Base-by-base conservation (phyloP, 2,888 invertebrate species). In the Drosophila quinaria region DNA sequence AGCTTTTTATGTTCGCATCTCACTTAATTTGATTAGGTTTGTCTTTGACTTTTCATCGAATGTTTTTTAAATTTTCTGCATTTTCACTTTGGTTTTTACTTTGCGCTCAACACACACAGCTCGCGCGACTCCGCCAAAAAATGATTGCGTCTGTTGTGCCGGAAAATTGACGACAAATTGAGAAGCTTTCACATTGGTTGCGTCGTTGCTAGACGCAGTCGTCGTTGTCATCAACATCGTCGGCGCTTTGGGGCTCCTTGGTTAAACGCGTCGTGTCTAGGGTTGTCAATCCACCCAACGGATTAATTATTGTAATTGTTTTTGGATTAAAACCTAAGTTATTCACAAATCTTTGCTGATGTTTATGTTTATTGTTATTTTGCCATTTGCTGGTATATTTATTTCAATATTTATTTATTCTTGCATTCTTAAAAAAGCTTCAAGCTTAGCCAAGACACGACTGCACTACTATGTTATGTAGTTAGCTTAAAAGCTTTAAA, bases 141-240 rank as follows among this genome's bases (percentile, higher is more conserved):
- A 49, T 72, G 68, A 88, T 90, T 84, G 85, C 91, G 91, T 91
- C 91, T 91, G 87, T 91, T 91, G 85, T 91, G 90, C 91, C 91
- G 91, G 91, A 91, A 91, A 91, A 91, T 86, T 86, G 76, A 89
- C 91, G 90, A 91, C 89, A 85, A 86, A 89, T 89, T 88, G 86
- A 79, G 84, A 61, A 75, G 80, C 90, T 85, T 87, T 83, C 70
- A 69, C 79, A 31, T 81, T 71, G 80, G 81, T 65, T 78, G 76
- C 72, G 69, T 74, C 78, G 81, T 64, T 80, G 79, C 66, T 67
- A 65, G 66, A 67, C 66, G 81, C 83, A 80, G 65, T 68, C 72
- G 44, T 44, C 44, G 44, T 44, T 25, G 44, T 44, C 65, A 55
- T 39, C 47, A 25, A 61, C 47, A 25, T 65, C 79, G 66, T 54